Conservation (phyloP, 2,113 vertebrate species). For the Greenwoodochromis staneri region DNA sequence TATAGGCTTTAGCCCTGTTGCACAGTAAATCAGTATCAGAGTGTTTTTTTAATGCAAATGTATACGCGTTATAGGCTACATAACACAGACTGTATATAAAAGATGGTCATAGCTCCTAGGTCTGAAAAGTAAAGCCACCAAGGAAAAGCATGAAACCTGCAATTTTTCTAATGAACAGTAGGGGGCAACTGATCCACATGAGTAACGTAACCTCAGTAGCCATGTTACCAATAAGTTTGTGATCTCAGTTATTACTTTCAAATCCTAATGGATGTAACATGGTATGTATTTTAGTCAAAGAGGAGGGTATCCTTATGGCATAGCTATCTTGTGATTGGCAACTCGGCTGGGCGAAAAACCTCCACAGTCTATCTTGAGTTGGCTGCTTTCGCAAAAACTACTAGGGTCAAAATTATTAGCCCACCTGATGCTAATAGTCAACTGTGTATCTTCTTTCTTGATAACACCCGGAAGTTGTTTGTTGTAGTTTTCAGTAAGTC, state of each 20-base stretch:
- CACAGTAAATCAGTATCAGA: background rate
- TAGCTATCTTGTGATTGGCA: background rate
- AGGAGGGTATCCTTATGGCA: background rate
- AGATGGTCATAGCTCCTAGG: background rate
- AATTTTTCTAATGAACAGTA: background rate
- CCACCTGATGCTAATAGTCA: background rate
- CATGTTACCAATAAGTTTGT: background rate
- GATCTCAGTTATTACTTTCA: background rate
- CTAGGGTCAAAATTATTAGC: background rate
- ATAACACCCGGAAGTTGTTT: accelerated
- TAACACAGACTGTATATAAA: background rate
- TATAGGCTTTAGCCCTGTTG: background rate
- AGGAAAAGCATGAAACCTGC: background rate
- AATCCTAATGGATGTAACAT: background rate
- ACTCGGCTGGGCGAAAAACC: background rate
- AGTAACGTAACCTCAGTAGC: background rate
- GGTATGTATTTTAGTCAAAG: background rate
- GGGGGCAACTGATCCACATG: background rate
- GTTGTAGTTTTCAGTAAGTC: background rate
- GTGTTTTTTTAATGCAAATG: background rate
- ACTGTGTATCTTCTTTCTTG: background rate
- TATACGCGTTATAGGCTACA: accelerated
- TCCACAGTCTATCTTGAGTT: background rate
- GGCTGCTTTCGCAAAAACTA: background rate
- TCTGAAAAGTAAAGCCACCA: background rate